Evolutionary conservation across 2,888 invertebrate species (phyloP), one percentile per base, ranked within the genome.

Genomic region (Choristoneura rosaceana): DNA sequence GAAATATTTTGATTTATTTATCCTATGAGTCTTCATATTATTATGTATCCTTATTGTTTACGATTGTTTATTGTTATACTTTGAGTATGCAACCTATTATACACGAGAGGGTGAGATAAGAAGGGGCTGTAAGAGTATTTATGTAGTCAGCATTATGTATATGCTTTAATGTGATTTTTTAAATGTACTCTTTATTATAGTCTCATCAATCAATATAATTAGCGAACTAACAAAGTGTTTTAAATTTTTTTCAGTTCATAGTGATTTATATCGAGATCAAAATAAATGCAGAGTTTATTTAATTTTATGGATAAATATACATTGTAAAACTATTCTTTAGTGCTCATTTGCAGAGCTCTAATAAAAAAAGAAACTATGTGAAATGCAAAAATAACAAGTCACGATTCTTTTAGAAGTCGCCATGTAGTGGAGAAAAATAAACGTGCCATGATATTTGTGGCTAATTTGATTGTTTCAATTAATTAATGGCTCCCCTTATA

Each of bases 371-470:
- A 87, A 88, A 89, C 85, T 90, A 91, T 92, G 89, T 91, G 86
- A 92, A 78, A 93, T 93, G 90, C 92, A 93, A 94, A 52, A 92
- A 90, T 93, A 94, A 93, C 92, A 91, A 94, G 93, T 94, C 93
- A 94, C 89, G 93, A 94, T 94, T 94, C 94, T 93, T 94, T 94
- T 94, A 94, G 94, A 93, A 92, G 91, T 92, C 92, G 92, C 94
- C 94, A 94, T 94, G 94, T 94, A 94, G 94, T 94, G 94, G 93
- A 94, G 93, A 94, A 93, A 92, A 94, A 94, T 94, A 94, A 94
- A 94, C 94, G 94, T 94, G 94, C 94, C 94, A 94, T 94, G 94
- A 94, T 94, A 94, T 94, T 94, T 93, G 93, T 94, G 94, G 94
- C 93, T 92, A 92, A 74, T 78, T 71, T 60, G 74, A 82, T 86